These are phyloP conservation scores for Tolmerus cingulatus DNA, from an alignment of 2,888 invertebrate species.

Conservation along the genomic window DNA sequence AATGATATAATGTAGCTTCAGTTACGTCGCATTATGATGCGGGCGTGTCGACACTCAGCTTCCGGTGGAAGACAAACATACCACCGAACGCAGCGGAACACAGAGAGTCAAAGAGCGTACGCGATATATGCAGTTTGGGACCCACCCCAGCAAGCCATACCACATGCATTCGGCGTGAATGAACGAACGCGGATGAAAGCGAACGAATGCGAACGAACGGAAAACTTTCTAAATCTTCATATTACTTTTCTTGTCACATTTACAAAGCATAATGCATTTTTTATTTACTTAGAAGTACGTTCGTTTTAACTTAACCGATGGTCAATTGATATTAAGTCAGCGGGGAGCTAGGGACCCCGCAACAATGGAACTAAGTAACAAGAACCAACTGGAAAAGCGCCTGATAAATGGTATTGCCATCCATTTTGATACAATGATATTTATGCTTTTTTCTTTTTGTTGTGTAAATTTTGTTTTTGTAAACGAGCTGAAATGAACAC, in stretches of 20 bases:
- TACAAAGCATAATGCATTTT: not conserved
- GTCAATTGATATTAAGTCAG: not conserved
- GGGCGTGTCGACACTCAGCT: not conserved
- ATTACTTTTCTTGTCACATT: not conserved
- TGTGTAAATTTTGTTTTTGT: conserved; percentile 3
- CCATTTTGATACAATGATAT: conserved; percentile 4
- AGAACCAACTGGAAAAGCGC: not conserved
- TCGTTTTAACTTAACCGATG: not conserved
- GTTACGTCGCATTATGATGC: not conserved
- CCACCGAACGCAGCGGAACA: not conserved
- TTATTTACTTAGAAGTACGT: not conserved
- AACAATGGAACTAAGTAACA: not conserved
- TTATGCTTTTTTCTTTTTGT: not conserved
- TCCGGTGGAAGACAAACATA: not conserved
- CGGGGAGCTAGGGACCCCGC: not conserved
- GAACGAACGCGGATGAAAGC: not conserved
- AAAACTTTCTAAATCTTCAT: not conserved
- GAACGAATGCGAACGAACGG: not conserved
- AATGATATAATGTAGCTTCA: conserved; percentile 30
- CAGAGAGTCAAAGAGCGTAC: not conserved
- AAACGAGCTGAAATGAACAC: conserved; percentile 14
- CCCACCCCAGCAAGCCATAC: not conserved
- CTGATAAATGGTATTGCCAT: not conserved
- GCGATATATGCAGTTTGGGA: not conserved
- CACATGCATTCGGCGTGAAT: not conserved